phyloP scores from a whole-genome alignment of 2,113 vertebrate species.

The Scomber japonicus region DNA sequence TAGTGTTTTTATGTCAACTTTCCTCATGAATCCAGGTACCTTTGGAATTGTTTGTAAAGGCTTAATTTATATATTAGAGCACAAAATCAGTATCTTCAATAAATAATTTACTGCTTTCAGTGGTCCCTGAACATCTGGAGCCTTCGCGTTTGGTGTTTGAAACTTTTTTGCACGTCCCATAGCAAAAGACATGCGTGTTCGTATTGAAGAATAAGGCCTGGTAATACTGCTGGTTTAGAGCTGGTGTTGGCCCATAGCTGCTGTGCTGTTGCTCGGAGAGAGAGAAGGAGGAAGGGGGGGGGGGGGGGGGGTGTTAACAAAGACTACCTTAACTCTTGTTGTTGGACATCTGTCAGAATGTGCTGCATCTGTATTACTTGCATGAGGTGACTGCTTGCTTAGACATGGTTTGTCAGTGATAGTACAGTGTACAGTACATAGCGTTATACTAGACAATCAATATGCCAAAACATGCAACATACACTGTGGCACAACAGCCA shows the following conservation, averaged over 20 bases:
- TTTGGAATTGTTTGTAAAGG: not conserved
- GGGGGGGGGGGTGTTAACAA: not conserved
- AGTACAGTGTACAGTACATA: constrained; percentile 37
- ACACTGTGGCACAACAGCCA: constrained; percentile 18
- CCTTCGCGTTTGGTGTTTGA: not conserved
- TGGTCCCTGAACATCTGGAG: not conserved
- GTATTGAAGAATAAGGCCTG: not conserved
- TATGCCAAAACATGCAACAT: constrained; percentile 15
- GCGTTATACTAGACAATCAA: constrained; percentile 34
- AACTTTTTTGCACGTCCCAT: not conserved
- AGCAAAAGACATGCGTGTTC: constrained; percentile 3
- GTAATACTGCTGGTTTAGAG: not conserved
- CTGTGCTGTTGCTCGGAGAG: not conserved
- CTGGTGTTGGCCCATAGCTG: not conserved
- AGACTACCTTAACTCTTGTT: constrained; percentile 9
- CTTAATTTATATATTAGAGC: not conserved
- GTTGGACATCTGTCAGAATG: constrained; percentile 20
- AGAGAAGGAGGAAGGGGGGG: not conserved
- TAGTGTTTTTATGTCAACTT: not conserved
- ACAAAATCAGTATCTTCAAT: not conserved
- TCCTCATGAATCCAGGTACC: not conserved
- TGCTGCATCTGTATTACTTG: not conserved
- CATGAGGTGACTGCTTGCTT: constrained; percentile 14
- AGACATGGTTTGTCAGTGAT: constrained; percentile 13
- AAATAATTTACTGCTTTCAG: not conserved